phyloP scores from a whole-genome alignment of 1,140 invertebrate genomes.

The Lethrus apterus region DNA sequence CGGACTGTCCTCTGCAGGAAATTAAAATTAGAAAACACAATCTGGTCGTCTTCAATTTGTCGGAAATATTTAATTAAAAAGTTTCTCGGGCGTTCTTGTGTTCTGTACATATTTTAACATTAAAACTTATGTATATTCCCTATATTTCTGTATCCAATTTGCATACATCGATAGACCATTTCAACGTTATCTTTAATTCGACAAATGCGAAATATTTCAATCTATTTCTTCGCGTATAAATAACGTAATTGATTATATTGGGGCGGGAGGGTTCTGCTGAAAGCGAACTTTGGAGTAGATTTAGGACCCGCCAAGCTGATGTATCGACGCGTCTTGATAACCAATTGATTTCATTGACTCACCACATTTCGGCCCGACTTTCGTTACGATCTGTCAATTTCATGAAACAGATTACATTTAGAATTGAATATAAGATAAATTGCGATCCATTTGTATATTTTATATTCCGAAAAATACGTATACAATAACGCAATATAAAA shows the following conservation, averaged over 20 bases:
- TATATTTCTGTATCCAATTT: no score
- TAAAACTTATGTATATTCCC: no score
- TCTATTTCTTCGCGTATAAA: conserved; percentile 14
- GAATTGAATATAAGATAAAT: conserved; percentile 33
- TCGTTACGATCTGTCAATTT: conserved; percentile 27
- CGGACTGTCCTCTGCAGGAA: conserved; percentile 3
- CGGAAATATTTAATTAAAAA: no score
- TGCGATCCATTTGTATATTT: conserved; percentile 27
- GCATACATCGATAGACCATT: no score
- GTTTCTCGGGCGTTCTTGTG: no score
- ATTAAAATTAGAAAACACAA: conserved; percentile 7
- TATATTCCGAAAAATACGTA: no score
- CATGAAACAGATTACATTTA: conserved; percentile 30
- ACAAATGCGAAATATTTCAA: conserved; percentile 8
- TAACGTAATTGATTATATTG: conserved; percentile 19
- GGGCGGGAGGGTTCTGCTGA: conserved; percentile 12
- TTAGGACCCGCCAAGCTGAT: conserved; percentile 18
- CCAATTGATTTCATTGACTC: conserved; percentile 32
- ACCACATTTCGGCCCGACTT: conserved; percentile 27
- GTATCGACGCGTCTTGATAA: conserved; percentile 30
- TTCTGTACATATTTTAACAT: no score
- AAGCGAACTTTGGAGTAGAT: conserved; percentile 16
- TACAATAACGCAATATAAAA: no score
- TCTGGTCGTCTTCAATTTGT: no score
- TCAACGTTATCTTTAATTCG: no score